Base-by-base conservation (phyloP, 2,888 invertebrate genomes). In the Mesopsocus fuscifrons region DNA sequence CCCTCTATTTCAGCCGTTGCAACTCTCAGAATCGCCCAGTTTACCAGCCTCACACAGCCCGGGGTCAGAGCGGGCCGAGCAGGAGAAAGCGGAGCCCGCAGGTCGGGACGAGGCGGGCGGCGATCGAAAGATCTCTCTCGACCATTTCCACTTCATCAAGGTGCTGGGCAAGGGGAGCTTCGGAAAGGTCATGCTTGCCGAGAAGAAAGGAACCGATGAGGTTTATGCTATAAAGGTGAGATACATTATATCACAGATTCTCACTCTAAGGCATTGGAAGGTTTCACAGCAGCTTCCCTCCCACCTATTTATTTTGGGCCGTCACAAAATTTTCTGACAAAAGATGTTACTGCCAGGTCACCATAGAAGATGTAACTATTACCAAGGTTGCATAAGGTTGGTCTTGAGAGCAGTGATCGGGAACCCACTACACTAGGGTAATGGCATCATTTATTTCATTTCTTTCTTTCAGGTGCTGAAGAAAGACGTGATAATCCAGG, bases 151-250 rank as follows among this genome's bases (percentile, higher is more conserved):
- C 59, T 97, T 98, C 65, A 88, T 97, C 59, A 98, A 98, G 71
- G 97, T 98, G 52, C 72, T 98, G 48, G 97, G 97, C 49, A 98
- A 98, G 66, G 97, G 97, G 42, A 94, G 94, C 58, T 98, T 98
- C 64, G 97, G 97, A 46, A 98, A 95, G 72, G 95, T 97, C 42
- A 92, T 97, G 91, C 66, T 97, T 47, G 95, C 95, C 0, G 95
- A 97, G 65, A 79, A 79, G 60, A 88, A 84, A 62, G 82, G 81
- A 50, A 77, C 83, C 15, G 94, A 94, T 46, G 94, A 97, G 67
- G 67, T 73, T 5, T 74, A 67, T 56, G 72, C 72, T 43, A 64
- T 72, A 34, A 72, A 72, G 59, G 59, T 59, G 48, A 31, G 40
- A n/a, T n/a, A n/a, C n/a, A n/a, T n/a, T 38, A 41, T 45, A 44